A percentile compares a stretch with the other conserved stretches of the same genome.
Evolutionary conservation across 2,888 invertebrate species (phyloP).

Genomic region (Chymomyza fuscimana): DNA sequence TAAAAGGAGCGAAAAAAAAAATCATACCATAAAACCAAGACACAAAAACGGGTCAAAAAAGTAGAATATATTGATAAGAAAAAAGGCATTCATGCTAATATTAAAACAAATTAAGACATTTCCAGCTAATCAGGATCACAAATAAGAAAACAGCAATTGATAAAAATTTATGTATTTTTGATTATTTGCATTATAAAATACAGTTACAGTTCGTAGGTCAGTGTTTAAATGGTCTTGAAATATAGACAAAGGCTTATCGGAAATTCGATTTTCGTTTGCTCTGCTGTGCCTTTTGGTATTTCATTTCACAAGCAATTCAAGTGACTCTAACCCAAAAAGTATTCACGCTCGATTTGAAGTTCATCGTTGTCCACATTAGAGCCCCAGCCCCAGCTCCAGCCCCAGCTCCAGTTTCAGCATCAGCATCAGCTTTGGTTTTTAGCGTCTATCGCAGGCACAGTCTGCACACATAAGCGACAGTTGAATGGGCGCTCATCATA

Average conservation of each 20-base stretch:
- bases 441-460: not conserved
- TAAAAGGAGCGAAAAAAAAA: too few species aligned
- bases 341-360: slow-evolving; percentile 69
- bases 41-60: too few species aligned
- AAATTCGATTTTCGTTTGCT: slow-evolving; percentile 53
- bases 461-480: slow-evolving; percentile 47
- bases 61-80: too few species aligned
- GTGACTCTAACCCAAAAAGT: slow-evolving; percentile 49
- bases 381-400: slow-evolving; percentile 23
- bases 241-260: slow-evolving; percentile 31
- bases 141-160: too few species aligned
- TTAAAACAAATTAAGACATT: too few species aligned
- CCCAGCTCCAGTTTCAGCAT: slow-evolving; percentile 20
- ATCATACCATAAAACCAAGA: too few species aligned
- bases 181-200: too few species aligned
- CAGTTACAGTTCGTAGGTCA: not conserved
- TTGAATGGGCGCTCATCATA: slow-evolving; percentile 60
- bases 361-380: slow-evolving; percentile 32
- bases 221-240: not conserved
- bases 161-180: too few species aligned
- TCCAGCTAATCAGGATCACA: too few species aligned
- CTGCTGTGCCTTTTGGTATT: slow-evolving; percentile 42
- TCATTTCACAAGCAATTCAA: slow-evolving; percentile 24
- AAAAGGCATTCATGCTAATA: too few species aligned
- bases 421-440: not conserved